Evolutionary conservation across 53 echinoderm and acorn worm species (phyloP), one percentile per base, ranked within the genome.

Genomic region (Stichopus horrens): DNA sequence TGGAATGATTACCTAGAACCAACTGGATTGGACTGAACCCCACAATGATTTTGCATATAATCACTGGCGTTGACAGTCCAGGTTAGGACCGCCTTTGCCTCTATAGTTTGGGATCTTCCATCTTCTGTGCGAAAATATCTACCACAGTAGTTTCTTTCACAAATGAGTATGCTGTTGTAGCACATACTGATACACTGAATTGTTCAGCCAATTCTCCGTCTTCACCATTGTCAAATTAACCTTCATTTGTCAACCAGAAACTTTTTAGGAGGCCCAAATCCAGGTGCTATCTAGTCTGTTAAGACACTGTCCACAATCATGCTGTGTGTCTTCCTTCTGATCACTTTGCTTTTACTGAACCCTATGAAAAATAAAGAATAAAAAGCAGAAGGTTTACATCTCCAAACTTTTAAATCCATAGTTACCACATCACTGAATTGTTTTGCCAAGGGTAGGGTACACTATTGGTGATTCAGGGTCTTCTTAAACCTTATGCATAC

Each of bases 51-150:
- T 20, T 91, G 91, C 91, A 91, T 87, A 54, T 87, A 51, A 73
- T 91, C 87, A n/a, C 87, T 91, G 74, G 91, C 91, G 87, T 91
- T 91, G 4, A 91, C 87, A 68, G 88, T 87, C 88, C 91, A 91
- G 21, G 91, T 87, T 7, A 87, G 74, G 4, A 80, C 91, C 60
- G 87, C 91, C 10, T 87, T 79, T 14, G 73, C 4, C 13, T 66
- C 85, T 63, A 90, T 90, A n/a, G n/a, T 4, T 90, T 73, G 67
- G 90, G 90, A 52, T 90, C 86, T 73, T 90, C 90, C 87, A 90
- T 90, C 87, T 91, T 87, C 88, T 91, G 91, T 68, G 87, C 91
- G 77, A 66, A 91, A 10, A 68, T 57, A 80, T 87, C 91, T 55
- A 5, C 87, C 91, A 87, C 66, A 74, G 54, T 87, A 87, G 22